A percentile compares a stretch with the other conserved stretches of the same genome.
phyloP scores from a whole-genome alignment of 2,113 vertebrate species.

The Orthonyx spaldingii region DNA sequence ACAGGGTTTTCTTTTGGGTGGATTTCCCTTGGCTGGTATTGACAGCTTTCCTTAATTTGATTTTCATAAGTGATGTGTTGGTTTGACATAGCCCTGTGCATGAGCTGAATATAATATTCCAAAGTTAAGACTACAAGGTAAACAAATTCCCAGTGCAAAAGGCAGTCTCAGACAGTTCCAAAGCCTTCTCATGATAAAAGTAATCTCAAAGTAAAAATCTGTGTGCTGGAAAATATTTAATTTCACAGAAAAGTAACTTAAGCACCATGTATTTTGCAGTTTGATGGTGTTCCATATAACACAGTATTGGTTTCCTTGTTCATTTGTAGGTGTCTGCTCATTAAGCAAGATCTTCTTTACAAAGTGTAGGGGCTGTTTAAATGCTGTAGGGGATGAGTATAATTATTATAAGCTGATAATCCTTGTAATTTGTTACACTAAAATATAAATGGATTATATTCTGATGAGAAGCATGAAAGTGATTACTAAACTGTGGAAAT shows the following conservation, averaged over 20 bases:
- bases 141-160: not conserved
- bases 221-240: not conserved
- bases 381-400: conserved; percentile 10
- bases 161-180: not conserved
- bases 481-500: conserved; percentile 22
- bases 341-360: not conserved
- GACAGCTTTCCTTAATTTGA: not conserved
- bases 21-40: not conserved
- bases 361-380: not conserved
- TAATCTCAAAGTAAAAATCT: not conserved
- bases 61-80: not conserved
- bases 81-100: not conserved
- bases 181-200: not conserved
- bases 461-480: conserved; percentile 5
- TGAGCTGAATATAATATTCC: not conserved
- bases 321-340: not conserved
- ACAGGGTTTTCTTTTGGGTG: not conserved
- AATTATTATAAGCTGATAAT: conserved; percentile 11
- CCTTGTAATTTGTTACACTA: conserved; percentile 45
- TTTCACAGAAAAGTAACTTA: not conserved
- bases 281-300: not conserved
- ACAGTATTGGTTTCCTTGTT: not conserved
- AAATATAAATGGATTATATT: conserved; percentile 54
- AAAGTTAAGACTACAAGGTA: not conserved
- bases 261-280: not conserved